phyloP scores from a whole-genome alignment of 1,140 invertebrate species.

The Apis florea region DNA sequence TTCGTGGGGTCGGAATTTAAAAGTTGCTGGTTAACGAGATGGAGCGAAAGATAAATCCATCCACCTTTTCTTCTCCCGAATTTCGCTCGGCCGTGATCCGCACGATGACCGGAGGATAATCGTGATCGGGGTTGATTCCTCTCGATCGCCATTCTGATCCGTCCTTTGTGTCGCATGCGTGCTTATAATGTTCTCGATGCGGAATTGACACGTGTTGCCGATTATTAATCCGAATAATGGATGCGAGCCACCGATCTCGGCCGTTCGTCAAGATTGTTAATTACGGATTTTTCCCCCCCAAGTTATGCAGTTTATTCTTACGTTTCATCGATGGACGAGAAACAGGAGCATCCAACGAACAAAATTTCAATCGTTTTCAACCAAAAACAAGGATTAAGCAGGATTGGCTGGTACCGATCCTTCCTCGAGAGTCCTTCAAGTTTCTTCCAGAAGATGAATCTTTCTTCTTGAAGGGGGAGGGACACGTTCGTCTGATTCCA shows the following conservation, averaged over 20 bases:
- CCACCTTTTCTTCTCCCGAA: conserved; percentile 43
- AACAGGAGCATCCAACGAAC: no score
- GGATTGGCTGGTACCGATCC: no score
- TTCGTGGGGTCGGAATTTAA: conserved; percentile 41
- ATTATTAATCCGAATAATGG: conserved; percentile 52
- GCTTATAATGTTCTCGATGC: neutral
- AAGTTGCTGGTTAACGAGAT: conserved; percentile 51
- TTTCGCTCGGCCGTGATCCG: neutral
- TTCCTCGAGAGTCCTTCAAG: no score
- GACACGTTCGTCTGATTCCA: neutral
- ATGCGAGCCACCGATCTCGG: conserved; percentile 1
- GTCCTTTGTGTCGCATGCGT: neutral
- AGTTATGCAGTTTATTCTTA: no score
- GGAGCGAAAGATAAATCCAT: conserved; percentile 55
- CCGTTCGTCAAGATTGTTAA: no score
- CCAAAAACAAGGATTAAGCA: no score
- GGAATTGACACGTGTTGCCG: neutral
- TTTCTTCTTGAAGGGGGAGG: no score
- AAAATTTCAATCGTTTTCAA: no score
- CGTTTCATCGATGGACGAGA: no score
- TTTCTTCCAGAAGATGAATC: no score
- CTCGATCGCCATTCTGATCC: no score
- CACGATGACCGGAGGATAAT: conserved; percentile 36
- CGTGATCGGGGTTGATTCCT: conserved; percentile 28
- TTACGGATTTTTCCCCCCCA: no score